These are phyloP conservation scores for Sebastiscus albofasciatus DNA, from an alignment of 2,797 vertebrate species.

Conservation along the genomic window DNA sequence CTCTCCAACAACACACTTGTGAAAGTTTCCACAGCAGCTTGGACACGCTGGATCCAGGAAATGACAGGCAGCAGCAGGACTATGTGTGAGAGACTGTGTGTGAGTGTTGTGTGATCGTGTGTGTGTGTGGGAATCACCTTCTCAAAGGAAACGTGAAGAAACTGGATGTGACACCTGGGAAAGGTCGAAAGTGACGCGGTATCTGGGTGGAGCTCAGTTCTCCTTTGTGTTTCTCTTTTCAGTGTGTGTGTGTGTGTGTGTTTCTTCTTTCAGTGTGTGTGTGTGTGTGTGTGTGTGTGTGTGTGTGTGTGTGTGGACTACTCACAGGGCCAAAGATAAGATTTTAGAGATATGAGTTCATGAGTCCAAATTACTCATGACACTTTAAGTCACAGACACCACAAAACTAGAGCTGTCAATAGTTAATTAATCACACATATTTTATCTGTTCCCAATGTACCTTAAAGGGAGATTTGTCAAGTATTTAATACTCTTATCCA, in stretches of 20 bases:
- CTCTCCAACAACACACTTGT: background rate
- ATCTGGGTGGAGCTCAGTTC: slow-evolving; percentile 37
- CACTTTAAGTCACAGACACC: background rate
- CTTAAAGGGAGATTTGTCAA: too few species aligned
- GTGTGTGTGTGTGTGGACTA: background rate
- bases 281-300: background rate
- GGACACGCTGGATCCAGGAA: slow-evolving; percentile 24
- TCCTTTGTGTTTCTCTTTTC: background rate
- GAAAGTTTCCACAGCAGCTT: slow-evolving; percentile 48
- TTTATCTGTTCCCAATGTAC: too few species aligned
- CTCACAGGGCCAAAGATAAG: background rate
- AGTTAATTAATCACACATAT: too few species aligned
- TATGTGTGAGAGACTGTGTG: background rate
- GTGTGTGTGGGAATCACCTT: slow-evolving; percentile 6
- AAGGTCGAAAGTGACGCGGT: slow-evolving; percentile 41
- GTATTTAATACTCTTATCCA: too few species aligned
- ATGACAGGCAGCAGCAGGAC: background rate
- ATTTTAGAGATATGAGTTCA: background rate
- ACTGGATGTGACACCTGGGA: slow-evolving; percentile 60
- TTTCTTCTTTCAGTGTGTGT: background rate
- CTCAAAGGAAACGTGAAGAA: background rate
- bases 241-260: background rate
- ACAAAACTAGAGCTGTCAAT: too few species aligned
- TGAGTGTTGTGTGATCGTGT: background rate
- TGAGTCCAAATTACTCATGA: background rate